These are phyloP conservation scores for Oenanthe melanoleuca DNA, from an alignment of 2,113 vertebrate species.

Conservation along the genomic window DNA sequence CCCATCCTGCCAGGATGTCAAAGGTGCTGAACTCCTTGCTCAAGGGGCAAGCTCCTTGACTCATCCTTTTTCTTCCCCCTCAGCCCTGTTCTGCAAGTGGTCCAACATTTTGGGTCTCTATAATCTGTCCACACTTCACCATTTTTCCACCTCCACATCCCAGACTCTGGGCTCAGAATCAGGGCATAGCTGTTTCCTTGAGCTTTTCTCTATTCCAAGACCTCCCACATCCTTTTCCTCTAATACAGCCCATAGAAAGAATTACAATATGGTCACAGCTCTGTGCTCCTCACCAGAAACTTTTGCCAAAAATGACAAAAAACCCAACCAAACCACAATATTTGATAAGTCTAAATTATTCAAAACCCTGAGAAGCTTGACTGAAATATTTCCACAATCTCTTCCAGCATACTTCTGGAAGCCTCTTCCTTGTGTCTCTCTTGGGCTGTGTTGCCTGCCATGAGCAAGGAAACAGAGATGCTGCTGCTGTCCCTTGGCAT, in stretches of 20 bases:
- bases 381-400: constrained; percentile 37
- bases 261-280: not conserved
- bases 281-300: not conserved
- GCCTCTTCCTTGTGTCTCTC: not conserved
- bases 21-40: not conserved
- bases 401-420: constrained; percentile 28
- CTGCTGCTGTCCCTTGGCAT: not conserved
- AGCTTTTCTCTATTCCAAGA: constrained; percentile 28
- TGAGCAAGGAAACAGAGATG: not conserved
- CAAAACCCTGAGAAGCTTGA: constrained; percentile 7
- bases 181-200: not conserved
- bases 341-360: constrained; percentile 52
- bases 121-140: not conserved
- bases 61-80: not conserved
- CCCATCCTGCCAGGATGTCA: not conserved
- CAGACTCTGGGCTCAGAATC: constrained; percentile 12
- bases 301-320: constrained; percentile 37
- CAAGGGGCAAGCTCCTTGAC: not conserved
- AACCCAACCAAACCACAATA: not conserved
- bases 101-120: not conserved
- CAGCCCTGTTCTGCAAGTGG: not conserved
- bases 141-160: not conserved
- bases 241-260: not conserved
- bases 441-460: not conserved
- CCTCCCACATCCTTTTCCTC: constrained; percentile 44